These are phyloP conservation scores for Andricus curvator DNA, from an alignment of 2,888 invertebrate species.

Conservation along the genomic window DNA sequence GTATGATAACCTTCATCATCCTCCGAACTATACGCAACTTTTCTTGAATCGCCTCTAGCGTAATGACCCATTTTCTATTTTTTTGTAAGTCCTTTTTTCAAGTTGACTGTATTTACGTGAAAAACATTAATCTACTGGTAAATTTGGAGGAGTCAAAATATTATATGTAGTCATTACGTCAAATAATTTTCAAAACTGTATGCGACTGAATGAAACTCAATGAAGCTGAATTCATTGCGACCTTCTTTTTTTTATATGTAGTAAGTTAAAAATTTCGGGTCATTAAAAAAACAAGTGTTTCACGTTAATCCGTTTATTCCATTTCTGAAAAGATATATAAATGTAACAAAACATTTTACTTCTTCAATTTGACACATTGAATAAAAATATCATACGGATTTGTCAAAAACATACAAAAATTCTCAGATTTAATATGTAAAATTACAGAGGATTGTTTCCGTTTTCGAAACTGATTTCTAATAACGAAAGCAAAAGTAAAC, in stretches of 20 bases:
- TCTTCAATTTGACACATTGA: neutral
- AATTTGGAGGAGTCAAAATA: neutral
- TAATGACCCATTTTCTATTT: constrained; percentile 61
- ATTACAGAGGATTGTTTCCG: neutral
- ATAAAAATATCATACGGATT: neutral
- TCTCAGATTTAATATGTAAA: neutral
- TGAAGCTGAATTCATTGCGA: constrained; percentile 5
- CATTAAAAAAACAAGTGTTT: neutral
- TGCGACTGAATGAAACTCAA: neutral
- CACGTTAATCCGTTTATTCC: constrained; percentile 15
- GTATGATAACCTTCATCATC: constrained; percentile 66
- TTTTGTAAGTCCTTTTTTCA: neutral
- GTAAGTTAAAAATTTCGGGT: neutral
- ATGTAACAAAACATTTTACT: constrained; percentile 3
- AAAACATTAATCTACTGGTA: neutral
- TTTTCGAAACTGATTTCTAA: neutral
- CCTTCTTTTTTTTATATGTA: neutral
- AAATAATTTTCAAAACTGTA: neutral
- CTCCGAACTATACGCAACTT: constrained; percentile 63
- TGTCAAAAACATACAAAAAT: neutral
- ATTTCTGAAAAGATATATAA: constrained; percentile 10
- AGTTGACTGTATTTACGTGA: neutral
- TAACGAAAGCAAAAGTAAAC: neutral
- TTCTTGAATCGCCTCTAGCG: constrained; percentile 63
- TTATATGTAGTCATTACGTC: neutral